A percentile compares a stretch with the other conserved stretches of the same genome.
Conservation (phyloP, 2,797 vertebrate species). For the Xenopus petersii region DNA sequence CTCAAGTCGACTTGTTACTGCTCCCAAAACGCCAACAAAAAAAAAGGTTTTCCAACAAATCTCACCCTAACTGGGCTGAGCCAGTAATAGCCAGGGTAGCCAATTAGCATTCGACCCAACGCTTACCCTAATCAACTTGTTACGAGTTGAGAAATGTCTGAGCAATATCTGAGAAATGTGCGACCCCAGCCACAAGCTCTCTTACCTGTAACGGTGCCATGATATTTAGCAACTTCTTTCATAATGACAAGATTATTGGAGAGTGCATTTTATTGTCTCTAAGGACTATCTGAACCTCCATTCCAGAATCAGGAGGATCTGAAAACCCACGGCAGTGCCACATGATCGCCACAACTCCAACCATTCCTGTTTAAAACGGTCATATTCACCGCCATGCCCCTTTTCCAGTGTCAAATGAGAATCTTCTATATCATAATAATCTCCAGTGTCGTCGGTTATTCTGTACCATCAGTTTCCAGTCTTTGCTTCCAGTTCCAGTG, state of each 20-base stretch:
- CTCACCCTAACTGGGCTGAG: too few relatives aligned
- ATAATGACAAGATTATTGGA: neutral
- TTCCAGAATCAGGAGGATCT: neutral
- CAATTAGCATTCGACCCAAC: too few relatives aligned
- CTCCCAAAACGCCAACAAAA: too few relatives aligned
- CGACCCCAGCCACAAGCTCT: too few relatives aligned
- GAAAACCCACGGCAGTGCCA: neutral
- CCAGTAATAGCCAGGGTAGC: too few relatives aligned
- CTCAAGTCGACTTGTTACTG: too few relatives aligned
- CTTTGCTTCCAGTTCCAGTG: neutral
- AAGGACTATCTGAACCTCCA: neutral
- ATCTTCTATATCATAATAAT: neutral
- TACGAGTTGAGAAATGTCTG: too few relatives aligned
- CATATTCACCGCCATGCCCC: neutral
- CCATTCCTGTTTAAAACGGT: neutral
- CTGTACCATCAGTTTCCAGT: neutral
- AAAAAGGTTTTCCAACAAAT: too few relatives aligned
- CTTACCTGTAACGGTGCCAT: too few relatives aligned
- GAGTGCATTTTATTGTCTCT: neutral
- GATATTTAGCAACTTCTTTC: neutral
- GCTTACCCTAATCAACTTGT: too few relatives aligned
- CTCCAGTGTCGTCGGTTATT: neutral
- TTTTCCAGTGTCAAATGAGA: constrained; percentile 11
- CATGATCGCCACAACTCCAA: neutral
- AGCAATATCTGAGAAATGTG: too few relatives aligned